phyloP scores from a whole-genome alignment of 2,113 vertebrate genomes.

The Embiotoca jacksoni region DNA sequence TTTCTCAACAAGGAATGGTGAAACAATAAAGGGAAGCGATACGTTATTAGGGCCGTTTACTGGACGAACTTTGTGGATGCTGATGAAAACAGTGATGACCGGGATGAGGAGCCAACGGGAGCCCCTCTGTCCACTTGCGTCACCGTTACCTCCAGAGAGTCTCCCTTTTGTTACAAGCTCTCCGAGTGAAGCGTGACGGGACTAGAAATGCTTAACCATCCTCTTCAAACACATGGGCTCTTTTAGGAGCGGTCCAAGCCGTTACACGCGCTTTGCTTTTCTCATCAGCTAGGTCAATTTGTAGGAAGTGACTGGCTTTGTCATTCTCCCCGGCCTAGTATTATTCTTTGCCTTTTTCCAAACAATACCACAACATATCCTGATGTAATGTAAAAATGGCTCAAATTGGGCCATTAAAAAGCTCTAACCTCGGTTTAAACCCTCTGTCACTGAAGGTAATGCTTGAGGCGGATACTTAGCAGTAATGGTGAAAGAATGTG shows the following conservation, averaged over 20 bases:
- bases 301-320: slow-evolving; percentile 73
- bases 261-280: slow-evolving; percentile 77
- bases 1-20: slow-evolving; percentile 47
- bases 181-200: slow-evolving; percentile 66
- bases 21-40: slow-evolving; percentile 46
- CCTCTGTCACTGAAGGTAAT: slow-evolving; percentile 58
- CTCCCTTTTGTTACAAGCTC: slow-evolving; percentile 73
- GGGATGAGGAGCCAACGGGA: slow-evolving; percentile 45
- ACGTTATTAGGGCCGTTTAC: slow-evolving; percentile 39
- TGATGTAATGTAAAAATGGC: slow-evolving; percentile 74
- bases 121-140: slow-evolving; percentile 52
- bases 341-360: slow-evolving; percentile 68
- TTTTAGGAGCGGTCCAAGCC: slow-evolving; percentile 56
- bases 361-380: slow-evolving; percentile 79
- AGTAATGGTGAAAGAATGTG: slow-evolving; percentile 76
- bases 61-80: slow-evolving; percentile 37
- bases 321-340: slow-evolving; percentile 72
- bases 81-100: slow-evolving; percentile 47
- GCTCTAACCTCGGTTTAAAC: slow-evolving; percentile 51
- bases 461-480: slow-evolving; percentile 58
- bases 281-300: slow-evolving; percentile 73
- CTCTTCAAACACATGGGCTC: slow-evolving; percentile 65
- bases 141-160: slow-evolving; percentile 62
- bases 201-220: slow-evolving; percentile 55
- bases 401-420: slow-evolving; percentile 78